Evolutionary conservation across 2,797 vertebrate genomes (phyloP).

Genomic region (Syndactyla subalaris): DNA sequence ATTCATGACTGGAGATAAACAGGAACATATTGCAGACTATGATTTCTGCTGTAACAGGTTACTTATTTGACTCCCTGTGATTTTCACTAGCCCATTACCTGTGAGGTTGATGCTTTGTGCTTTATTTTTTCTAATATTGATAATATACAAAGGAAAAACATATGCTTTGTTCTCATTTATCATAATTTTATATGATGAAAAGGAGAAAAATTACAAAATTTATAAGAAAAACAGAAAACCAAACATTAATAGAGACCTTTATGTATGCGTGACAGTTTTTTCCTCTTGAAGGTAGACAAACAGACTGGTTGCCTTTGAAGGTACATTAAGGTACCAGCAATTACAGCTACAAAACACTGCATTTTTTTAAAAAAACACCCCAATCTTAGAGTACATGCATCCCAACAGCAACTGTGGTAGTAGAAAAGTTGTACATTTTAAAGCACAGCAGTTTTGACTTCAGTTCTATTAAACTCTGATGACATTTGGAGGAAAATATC

Average conservation of each 20-base stretch:
- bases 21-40: not conserved
- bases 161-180: not conserved
- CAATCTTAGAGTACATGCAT: not conserved
- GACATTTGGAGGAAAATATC: not conserved
- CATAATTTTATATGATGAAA: not conserved
- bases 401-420: not conserved
- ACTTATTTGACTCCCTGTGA: not conserved
- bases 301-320: conserved; percentile 16
- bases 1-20: not conserved
- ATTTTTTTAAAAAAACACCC: not conserved
- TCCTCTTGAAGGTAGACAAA: not conserved
- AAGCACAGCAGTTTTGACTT: not conserved
- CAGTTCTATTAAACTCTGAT: not conserved
- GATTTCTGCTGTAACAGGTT: not conserved
- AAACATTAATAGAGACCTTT: not conserved
- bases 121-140: not conserved
- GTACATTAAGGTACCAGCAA: not conserved
- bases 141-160: not conserved
- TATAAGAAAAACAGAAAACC: not conserved
- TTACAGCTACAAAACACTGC: not conserved
- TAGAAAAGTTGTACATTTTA: not conserved
- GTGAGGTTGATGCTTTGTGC: not conserved
- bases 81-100: not conserved
- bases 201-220: not conserved
- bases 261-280: not conserved